Evolutionary conservation across 2,797 vertebrate species (phyloP), one percentile per base, ranked within the genome.

Genomic region (Acanthornis magna): DNA sequence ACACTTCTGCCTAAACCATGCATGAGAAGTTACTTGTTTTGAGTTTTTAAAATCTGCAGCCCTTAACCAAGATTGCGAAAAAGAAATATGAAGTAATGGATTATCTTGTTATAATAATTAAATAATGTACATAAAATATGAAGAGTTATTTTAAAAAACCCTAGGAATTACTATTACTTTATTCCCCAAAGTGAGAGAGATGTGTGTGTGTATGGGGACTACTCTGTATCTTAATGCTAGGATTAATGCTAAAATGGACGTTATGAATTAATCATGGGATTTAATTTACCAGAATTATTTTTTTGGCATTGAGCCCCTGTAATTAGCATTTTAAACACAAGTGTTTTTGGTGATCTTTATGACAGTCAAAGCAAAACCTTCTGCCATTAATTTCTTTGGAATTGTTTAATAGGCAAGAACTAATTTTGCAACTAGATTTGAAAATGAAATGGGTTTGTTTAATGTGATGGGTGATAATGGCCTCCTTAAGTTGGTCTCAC

Each of bases 241-340:
- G 95, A 97, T 97, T 97, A 97, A 97, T 97, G 97, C 97, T 96
- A 95, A 97, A 97, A 95, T 85, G 88, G 94, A 88, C 10, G 68
- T 95, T 96, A 96, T 97, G 97, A 97, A 97, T 97, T 97, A 98
- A 96, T 97, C 96, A 98, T 97, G 85, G 95, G 88, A 96, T 97
- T 96, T 96, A 96, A 97, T 95, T 97, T 96, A 53, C 94, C 92
- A 95, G 92, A 96, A 94, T 96, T 96, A 92, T 93, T 93, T 96
- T 95, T 97, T 96, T 97, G 95, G 96, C 95, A 93, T 90, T 86
- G 55, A 92, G 95, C 95, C 84, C 79, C 85, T 80, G 84, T 89
- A 78, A 68, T 32, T 94, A 79, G 89, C 96, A 95, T 95, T 89
- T 96, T 93, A 90, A 96, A 88, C 88, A 84, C 13, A 47, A 91